A percentile compares a stretch with the other conserved stretches of the same genome.
Conservation (phyloP, 2,888 invertebrate species). For the Macrosoma leucophasiata region DNA sequence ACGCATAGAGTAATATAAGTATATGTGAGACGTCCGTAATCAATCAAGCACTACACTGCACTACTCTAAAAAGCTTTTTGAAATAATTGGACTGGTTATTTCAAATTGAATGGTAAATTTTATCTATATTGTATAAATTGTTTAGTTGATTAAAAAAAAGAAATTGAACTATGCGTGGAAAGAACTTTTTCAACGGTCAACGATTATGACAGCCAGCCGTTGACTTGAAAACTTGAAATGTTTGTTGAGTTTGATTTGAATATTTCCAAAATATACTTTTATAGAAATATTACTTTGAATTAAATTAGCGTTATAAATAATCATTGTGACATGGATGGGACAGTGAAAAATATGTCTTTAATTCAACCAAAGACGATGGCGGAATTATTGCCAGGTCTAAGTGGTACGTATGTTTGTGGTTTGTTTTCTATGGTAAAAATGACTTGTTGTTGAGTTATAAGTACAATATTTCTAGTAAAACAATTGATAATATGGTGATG, state of each 20-base stretch:
- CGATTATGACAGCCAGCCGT: conserved; percentile 14
- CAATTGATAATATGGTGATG: background rate
- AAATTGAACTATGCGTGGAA: conserved; percentile 6
- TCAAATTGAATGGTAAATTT: too few species aligned
- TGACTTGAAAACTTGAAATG: conserved; percentile 12
- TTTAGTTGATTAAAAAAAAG: too few species aligned
- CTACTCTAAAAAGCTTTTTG: too few species aligned
- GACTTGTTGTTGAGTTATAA: background rate
- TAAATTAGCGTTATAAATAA: too few species aligned
- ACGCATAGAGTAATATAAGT: too few species aligned
- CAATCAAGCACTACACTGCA: too few species aligned
- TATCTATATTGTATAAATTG: too few species aligned
- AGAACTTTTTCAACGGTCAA: conserved; percentile 16
- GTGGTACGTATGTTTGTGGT: conserved; percentile 33
- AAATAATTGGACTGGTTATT: too few species aligned
- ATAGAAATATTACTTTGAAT: too few species aligned
- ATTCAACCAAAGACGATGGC: conserved; percentile 44
- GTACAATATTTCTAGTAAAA: background rate
- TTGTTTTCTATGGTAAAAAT: background rate
- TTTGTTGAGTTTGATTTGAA: conserved; percentile 13
- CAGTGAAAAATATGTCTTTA: conserved; percentile 30
- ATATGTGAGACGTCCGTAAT: too few species aligned
- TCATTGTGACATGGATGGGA: conserved; percentile 39
- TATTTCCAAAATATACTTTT: too few species aligned
- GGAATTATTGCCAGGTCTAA: conserved; percentile 48